A percentile compares a stretch with the other conserved stretches of the same genome.
Evolutionary conservation across 2,888 invertebrate species (phyloP).

Genomic region (Drosophila emarginata): DNA sequence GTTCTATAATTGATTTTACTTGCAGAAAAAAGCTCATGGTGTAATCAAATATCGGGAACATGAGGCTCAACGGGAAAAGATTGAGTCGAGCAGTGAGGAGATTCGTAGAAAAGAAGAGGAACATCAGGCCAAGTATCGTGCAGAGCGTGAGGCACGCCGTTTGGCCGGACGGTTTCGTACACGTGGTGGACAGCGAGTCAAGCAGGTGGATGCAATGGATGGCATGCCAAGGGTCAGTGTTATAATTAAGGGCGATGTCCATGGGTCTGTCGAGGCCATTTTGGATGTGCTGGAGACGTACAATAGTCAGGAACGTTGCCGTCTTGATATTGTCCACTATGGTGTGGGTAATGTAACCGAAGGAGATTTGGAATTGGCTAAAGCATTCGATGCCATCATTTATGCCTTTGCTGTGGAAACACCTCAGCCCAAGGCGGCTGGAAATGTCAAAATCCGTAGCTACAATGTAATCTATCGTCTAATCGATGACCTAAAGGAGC

Average conservation of each 20-base stretch:
- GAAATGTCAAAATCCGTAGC: slow-evolving; percentile 85
- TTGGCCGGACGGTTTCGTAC: slow-evolving; percentile 85
- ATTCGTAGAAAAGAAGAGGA: slow-evolving; percentile 87
- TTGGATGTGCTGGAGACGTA: slow-evolving; percentile 95
- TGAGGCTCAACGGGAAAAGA: slow-evolving; percentile 85
- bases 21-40: slow-evolving; percentile 86
- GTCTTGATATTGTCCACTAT: slow-evolving; percentile 92
- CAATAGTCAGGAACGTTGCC: slow-evolving; percentile 87
- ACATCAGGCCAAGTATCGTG: slow-evolving; percentile 86
- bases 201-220: slow-evolving; percentile 84
- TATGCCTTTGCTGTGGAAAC: slow-evolving; percentile 93
- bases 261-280: slow-evolving; percentile 98
- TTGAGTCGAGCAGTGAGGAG: slow-evolving; percentile 85
- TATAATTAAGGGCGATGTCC: slow-evolving; percentile 93
- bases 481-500: slow-evolving; percentile 92
- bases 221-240: slow-evolving; percentile 85
- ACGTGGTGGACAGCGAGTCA: slow-evolving; percentile 85
- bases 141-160: slow-evolving; percentile 85
- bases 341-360: slow-evolving; percentile 94
- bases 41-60: slow-evolving; percentile 87
- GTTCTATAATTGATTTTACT: background rate
- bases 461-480: slow-evolving; percentile 97
- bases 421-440: slow-evolving; percentile 76
- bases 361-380: slow-evolving; percentile 91
- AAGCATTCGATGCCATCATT: slow-evolving; percentile 89